Percentiles rank a stretch among this genome's conserved stretches.
These are phyloP conservation scores for Sylvia atricapilla DNA, from an alignment of 2,113 vertebrate genomes.

Conservation along the genomic window DNA sequence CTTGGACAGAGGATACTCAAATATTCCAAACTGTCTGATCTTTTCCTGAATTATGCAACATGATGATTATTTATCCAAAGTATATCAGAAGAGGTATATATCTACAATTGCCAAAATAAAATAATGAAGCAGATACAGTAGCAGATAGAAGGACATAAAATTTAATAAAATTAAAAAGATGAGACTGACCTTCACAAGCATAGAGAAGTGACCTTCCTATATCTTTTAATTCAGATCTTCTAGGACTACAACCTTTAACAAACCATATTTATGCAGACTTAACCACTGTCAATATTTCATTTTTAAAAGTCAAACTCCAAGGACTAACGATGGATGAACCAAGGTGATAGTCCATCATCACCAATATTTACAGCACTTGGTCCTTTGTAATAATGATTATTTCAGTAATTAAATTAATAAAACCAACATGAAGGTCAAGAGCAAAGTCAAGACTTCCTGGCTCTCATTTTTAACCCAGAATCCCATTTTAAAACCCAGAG, in stretches of 20 bases:
- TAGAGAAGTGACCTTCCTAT: not conserved
- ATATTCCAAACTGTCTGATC: not conserved
- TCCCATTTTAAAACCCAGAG: not conserved
- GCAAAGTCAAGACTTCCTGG: not conserved
- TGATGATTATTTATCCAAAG: slow-evolving; percentile 1
- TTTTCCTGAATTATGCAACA: not conserved
- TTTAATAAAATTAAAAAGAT: slow-evolving; percentile 12
- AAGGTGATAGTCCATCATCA: not conserved
- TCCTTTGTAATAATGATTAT: not conserved
- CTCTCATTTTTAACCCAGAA: not conserved
- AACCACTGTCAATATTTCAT: not conserved
- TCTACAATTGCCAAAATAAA: not conserved
- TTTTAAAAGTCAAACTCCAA: not conserved
- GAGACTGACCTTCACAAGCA: not conserved
- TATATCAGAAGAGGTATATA: not conserved
- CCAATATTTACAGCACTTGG: not conserved
- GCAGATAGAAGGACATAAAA: not conserved
- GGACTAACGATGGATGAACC: not conserved
- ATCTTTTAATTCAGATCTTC: slow-evolving; percentile 1
- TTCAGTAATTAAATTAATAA: not conserved
- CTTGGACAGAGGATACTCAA: not conserved
- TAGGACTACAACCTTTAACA: not conserved
- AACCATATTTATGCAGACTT: not conserved
- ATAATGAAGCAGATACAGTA: not conserved
- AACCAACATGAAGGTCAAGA: not conserved